Evolutionary conservation across 2,797 vertebrate species (phyloP).

Genomic region (Ammospiza maritima): DNA sequence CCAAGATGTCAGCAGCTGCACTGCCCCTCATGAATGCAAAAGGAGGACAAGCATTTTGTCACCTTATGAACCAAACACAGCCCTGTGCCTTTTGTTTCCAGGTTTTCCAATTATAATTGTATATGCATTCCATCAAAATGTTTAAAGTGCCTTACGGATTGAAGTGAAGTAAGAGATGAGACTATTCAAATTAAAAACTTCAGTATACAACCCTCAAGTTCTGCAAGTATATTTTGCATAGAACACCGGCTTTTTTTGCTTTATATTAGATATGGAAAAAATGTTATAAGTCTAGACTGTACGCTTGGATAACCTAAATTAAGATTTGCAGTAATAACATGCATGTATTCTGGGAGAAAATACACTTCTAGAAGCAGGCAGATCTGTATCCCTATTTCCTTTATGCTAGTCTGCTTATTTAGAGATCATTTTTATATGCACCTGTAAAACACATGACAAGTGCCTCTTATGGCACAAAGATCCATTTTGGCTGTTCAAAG

Average conservation of each 20-base stretch:
- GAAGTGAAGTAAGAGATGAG: not conserved
- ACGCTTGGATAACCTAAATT: not conserved
- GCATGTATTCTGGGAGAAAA: not conserved
- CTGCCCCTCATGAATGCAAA: not conserved
- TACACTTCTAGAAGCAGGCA: not conserved
- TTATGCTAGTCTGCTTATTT: not conserved
- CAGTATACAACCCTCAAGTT: not conserved
- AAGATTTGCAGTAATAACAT: not conserved
- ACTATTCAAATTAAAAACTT: not conserved
- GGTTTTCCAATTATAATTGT: not conserved
- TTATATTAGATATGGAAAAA: not conserved
- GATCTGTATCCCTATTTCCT: constrained; percentile 7
- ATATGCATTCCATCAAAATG: not conserved
- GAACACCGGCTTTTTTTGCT: not conserved
- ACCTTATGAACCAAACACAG: not conserved
- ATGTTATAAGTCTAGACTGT: not conserved
- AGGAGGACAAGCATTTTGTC: not conserved
- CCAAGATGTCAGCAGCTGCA: not conserved
- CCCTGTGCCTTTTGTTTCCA: not conserved
- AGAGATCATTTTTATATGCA: not conserved
- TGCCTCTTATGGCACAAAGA: not conserved
- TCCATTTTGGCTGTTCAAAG: not conserved
- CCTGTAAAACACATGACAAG: not conserved
- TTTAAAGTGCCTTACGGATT: not conserved
- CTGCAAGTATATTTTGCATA: not conserved